phyloP scores from a whole-genome alignment of 1,140 invertebrate species.

The Capitella teleta region DNA sequence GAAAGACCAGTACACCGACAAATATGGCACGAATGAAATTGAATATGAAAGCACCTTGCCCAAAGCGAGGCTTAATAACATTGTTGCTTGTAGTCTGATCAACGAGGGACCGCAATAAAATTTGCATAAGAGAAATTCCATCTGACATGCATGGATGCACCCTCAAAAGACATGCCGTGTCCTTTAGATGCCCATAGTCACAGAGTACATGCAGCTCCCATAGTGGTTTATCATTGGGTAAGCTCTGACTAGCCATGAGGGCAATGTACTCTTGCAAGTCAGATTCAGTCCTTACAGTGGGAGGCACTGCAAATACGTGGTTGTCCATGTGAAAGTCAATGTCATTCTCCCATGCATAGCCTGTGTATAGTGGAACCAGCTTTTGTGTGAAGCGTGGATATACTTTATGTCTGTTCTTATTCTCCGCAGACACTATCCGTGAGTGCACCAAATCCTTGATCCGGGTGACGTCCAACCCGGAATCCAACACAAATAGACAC shows the following conservation, averaged over 20 bases:
- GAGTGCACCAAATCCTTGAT: conserved; percentile 42
- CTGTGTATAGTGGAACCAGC: conserved; percentile 38
- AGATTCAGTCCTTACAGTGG: conserved; percentile 25
- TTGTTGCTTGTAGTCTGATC: conserved; percentile 28
- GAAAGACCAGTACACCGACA: conserved; percentile 34
- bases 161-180: conserved; percentile 46
- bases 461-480: conserved; percentile 38
- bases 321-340: conserved; percentile 45
- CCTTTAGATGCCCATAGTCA: conserved; percentile 39
- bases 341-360: conserved; percentile 47
- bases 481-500: conserved; percentile 45
- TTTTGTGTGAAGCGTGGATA: conserved; percentile 46
- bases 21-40: conserved; percentile 6
- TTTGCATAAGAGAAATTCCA: conserved; percentile 45
- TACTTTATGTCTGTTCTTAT: conserved; percentile 33
- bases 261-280: conserved; percentile 43
- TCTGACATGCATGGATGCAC: conserved; percentile 51
- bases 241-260: conserved; percentile 37
- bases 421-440: conserved; percentile 41
- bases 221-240: conserved; percentile 42
- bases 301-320: conserved; percentile 44
- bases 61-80: conserved; percentile 1
- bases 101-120: conserved; percentile 45
- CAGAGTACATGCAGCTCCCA: conserved; percentile 50
- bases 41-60: background rate